These are phyloP conservation scores for Chrysina gloriosa DNA, from an alignment of 2,888 invertebrate species.

Conservation along the genomic window DNA sequence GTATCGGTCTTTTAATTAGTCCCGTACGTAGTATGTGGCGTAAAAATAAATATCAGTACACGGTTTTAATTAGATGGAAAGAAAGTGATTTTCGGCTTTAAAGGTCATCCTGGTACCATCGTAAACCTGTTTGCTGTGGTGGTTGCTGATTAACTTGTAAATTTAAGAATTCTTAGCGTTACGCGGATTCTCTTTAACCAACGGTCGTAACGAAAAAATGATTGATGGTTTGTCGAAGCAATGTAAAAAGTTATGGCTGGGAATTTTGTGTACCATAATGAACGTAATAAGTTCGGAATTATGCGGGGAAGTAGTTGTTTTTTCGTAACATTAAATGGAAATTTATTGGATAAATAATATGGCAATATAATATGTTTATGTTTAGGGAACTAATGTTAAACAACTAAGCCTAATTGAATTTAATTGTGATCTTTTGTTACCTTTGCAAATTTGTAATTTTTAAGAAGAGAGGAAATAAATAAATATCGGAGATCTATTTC, in stretches of 20 bases:
- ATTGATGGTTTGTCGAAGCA: not conserved
- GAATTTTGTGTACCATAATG: not conserved
- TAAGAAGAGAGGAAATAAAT: too few species aligned
- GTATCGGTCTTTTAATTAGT: conserved; percentile 10
- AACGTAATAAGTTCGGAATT: not conserved
- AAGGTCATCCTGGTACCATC: conserved; percentile 15
- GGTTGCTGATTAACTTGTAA: conserved; percentile 25
- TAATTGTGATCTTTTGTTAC: too few species aligned
- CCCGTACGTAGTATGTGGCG: not conserved
- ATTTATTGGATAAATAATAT: too few species aligned
- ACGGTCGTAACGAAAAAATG: conserved; percentile 1
- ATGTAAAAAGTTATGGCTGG: not conserved
- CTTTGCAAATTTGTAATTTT: too few species aligned
- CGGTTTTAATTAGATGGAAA: conserved; percentile 18
- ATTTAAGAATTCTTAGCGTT: conserved; percentile 17
- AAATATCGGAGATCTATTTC: too few species aligned
- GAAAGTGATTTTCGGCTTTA: conserved; percentile 20
- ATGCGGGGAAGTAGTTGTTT: not conserved
- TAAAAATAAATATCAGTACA: not conserved
- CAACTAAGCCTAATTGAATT: too few species aligned
- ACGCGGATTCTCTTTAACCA: not conserved
- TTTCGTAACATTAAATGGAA: too few species aligned
- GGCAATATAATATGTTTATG: too few species aligned
- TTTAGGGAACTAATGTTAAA: too few species aligned
- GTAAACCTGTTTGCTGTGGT: conserved; percentile 26